Percentiles rank a stretch among this genome's conserved stretches.
These are phyloP conservation scores for Neopipo cinnamomea DNA, from an alignment of 2,113 vertebrate species.

Conservation along the genomic window DNA sequence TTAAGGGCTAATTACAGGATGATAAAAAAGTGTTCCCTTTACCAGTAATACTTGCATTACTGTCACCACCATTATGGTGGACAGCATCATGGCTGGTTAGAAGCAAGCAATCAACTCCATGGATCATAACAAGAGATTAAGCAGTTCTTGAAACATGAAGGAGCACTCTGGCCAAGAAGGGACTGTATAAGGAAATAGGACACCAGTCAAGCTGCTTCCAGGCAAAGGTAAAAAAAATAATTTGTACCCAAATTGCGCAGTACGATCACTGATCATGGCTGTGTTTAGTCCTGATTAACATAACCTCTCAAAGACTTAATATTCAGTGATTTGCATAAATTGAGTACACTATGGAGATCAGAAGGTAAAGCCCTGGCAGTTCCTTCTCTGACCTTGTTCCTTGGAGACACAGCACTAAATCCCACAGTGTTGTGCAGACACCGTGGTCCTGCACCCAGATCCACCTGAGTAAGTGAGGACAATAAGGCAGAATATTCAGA, in stretches of 20 bases:
- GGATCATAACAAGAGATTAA: background rate
- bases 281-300: background rate
- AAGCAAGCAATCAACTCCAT: background rate
- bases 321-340: background rate
- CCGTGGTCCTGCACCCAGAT: background rate
- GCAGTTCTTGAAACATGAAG: background rate
- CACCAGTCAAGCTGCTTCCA: background rate
- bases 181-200: background rate
- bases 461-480: background rate
- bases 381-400: background rate
- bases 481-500: background rate
- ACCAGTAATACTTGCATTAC: background rate
- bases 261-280: background rate
- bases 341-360: background rate
- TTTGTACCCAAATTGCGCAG: background rate
- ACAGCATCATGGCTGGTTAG: background rate
- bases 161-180: background rate
- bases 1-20: background rate
- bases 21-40: background rate
- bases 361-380: background rate
- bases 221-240: background rate
- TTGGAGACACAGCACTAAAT: background rate
- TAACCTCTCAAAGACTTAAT: background rate
- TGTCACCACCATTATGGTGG: background rate
- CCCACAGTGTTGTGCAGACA: background rate